Evolutionary conservation across 1,140 invertebrate genomes (phyloP).

Genomic region (Cydia strobilella): DNA sequence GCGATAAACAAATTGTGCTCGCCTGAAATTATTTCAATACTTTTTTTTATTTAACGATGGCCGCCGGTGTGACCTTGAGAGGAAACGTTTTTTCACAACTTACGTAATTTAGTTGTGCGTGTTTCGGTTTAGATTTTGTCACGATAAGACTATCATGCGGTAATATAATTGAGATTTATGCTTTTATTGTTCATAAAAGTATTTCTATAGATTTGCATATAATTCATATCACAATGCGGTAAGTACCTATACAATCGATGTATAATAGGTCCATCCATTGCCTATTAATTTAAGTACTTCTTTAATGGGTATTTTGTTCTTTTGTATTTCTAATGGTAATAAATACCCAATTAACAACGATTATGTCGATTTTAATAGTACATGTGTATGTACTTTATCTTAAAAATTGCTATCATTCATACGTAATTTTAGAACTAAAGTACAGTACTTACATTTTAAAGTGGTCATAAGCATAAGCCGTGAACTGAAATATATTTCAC

Average conservation of each 20-base stretch:
- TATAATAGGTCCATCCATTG: neutral
- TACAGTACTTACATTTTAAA: neutral
- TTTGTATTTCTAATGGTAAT: neutral
- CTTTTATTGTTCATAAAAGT: neutral
- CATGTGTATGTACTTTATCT: neutral
- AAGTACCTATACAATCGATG: neutral
- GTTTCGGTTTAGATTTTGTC: neutral
- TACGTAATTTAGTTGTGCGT: constrained; percentile 10
- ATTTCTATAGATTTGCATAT: neutral
- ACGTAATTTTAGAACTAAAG: neutral
- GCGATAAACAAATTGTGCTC: neutral
- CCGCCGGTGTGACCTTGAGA: neutral
- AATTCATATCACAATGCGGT: neutral
- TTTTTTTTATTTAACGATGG: neutral
- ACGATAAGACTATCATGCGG: neutral
- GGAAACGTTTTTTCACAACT: neutral
- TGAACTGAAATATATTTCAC: neutral
- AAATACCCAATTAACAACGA: neutral
- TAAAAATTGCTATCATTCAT: neutral
- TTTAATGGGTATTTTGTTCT: constrained; percentile 16
- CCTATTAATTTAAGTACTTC: neutral
- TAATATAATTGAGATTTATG: neutral
- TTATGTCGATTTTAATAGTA: neutral
- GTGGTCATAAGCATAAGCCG: neutral
- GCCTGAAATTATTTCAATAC: neutral